These are phyloP conservation scores for Clunio marinus DNA, from an alignment of 2,888 invertebrate species.

Conservation along the genomic window DNA sequence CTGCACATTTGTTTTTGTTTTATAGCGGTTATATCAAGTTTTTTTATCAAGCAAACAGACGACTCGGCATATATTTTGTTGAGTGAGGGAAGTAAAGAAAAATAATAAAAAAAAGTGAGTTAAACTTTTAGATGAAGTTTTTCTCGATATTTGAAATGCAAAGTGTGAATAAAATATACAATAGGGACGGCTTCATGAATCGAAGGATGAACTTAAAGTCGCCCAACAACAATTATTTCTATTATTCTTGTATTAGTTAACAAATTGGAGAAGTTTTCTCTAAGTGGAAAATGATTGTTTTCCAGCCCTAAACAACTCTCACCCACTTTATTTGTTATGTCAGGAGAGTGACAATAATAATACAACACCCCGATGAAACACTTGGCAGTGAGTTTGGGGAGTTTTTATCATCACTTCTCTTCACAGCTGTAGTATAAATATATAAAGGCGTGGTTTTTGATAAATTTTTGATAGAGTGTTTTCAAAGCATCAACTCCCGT, in stretches of 20 bases:
- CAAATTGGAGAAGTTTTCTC: background rate
- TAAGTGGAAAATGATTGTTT: background rate
- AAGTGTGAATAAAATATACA: too few relatives aligned
- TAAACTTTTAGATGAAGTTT: too few relatives aligned
- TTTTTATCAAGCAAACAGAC: conserved; percentile 29
- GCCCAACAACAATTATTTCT: background rate
- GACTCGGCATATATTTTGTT: background rate
- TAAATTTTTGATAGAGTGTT: conserved; percentile 29
- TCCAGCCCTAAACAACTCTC: background rate
- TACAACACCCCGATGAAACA: background rate
- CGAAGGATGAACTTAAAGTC: background rate
- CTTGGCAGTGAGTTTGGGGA: conserved; percentile 4
- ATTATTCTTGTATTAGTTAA: background rate
- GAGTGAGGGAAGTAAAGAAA: background rate
- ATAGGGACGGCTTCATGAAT: too few relatives aligned
- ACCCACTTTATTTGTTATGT: background rate
- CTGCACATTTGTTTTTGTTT: conserved; percentile 36
- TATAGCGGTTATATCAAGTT: conserved; percentile 37
- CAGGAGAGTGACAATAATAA: background rate
- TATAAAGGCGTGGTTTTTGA: conserved; percentile 38
- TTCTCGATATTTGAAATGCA: too few relatives aligned
- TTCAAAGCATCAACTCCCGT: conserved; percentile 2
- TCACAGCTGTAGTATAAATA: background rate
- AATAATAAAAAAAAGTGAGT: too few relatives aligned
- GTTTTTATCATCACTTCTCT: conserved; percentile 21